Evolutionary conservation across 2,113 vertebrate species (phyloP).

Genomic region (Butorides virescens): DNA sequence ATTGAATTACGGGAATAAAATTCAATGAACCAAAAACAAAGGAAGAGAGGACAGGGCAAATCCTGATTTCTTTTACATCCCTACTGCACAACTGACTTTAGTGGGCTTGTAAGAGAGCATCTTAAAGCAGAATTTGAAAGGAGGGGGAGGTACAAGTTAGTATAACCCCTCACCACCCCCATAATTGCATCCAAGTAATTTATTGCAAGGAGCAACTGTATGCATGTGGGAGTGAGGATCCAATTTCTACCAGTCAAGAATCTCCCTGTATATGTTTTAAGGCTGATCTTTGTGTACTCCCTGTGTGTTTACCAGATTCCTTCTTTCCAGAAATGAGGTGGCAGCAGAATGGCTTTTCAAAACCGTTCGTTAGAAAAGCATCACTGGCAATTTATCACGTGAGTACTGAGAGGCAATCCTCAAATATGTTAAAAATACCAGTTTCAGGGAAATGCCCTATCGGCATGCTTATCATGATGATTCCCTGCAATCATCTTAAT

Average conservation of each 20-base stretch:
- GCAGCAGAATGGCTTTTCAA: background rate
- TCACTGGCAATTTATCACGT: background rate
- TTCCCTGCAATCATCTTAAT: background rate
- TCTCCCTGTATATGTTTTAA: background rate
- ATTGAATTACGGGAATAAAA: constrained; percentile 61
- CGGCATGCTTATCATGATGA: background rate
- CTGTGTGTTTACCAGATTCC: background rate
- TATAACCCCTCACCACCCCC: background rate
- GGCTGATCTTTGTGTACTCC: background rate
- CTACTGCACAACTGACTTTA: background rate
- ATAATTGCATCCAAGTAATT: constrained; percentile 15
- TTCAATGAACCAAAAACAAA: constrained; percentile 54
- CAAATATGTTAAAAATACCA: background rate
- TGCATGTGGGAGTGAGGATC: background rate
- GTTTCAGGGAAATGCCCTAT: background rate
- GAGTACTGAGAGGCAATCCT: background rate
- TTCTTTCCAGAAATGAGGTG: background rate
- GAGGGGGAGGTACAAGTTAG: background rate
- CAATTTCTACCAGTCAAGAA: background rate
- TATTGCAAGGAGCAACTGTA: background rate
- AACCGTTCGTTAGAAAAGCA: background rate
- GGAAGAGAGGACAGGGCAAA: background rate
- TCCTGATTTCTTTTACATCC: background rate
- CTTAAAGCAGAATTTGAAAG: background rate
- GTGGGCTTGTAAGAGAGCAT: background rate